Base-by-base conservation (phyloP, 2,113 vertebrate species). In the Jacana jacana region DNA sequence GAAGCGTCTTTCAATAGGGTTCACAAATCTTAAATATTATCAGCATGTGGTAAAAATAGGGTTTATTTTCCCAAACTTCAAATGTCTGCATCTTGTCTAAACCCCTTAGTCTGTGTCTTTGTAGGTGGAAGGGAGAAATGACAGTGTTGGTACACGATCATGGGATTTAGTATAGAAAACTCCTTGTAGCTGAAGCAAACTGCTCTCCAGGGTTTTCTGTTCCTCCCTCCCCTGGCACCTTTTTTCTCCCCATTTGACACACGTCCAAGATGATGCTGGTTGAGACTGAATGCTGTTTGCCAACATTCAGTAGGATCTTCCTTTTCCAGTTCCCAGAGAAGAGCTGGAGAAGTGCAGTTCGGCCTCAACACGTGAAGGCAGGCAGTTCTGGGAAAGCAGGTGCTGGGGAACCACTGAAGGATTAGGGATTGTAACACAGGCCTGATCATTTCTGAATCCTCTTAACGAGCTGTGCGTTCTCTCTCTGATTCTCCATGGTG, bases 321-420 rank as follows among this genome's bases (percentile, higher is more conserved):
- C 65, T 78, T 42, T 37, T 58, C 31, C 15, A 16, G 24, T 15
- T 30, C n/a, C 54, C 19, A 7, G 39, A 37, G 37, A 13, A 31
- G 66, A 75, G 33, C 61, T 40, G 55, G 24, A 17, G 39, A 35
- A 57, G 40, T 7, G 40, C 46, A 52, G 40, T 17, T 27, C 28
- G 52, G 10, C 48, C 7, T 33, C 5, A 77, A 12, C n/a, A 4
- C 0, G 1, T 24, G 48, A 17, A 22, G 0, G 2, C 20, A 20
- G 19, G 30, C 18, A 14, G 54, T 35, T 39, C 69, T 64, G 79
- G 25, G 54, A 46, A 40, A 63, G 82, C 19, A 68, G 54, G 31
- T 71, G 72, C 27, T 10, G 44, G 68, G 58, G 89, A 31, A 17
- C 33, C 33, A 2, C 78, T 5, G 72, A n/a, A 40, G 65, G 42